Conservation (phyloP, 2,113 vertebrate genomes). For the Aptenodytes patagonicus region DNA sequence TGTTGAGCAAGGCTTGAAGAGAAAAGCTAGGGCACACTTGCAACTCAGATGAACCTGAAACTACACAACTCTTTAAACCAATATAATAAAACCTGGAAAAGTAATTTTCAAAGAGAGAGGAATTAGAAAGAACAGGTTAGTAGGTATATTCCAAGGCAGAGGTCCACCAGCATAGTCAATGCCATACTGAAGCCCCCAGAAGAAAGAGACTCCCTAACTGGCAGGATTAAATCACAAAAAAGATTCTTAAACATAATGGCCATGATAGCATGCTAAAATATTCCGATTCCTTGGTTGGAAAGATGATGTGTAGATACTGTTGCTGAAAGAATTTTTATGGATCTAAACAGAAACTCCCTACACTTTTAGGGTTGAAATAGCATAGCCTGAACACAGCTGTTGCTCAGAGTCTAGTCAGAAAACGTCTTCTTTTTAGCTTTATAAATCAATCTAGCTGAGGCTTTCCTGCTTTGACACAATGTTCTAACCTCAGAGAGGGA, state of each 20-base stretch:
- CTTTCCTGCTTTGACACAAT: background rate
- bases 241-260: background rate
- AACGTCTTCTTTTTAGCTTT: background rate
- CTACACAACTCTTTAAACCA: background rate
- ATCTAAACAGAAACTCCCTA: background rate
- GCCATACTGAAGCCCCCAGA: background rate
- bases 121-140: background rate
- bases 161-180: background rate
- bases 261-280: background rate
- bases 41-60: background rate
- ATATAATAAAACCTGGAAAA: background rate
- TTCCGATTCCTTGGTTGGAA: background rate
- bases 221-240: background rate
- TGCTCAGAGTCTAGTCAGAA: background rate
- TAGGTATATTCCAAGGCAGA: background rate
- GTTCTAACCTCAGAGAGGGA: background rate
- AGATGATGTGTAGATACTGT: background rate
- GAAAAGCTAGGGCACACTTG: background rate
- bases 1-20: fast-evolving
- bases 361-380: background rate
- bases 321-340: background rate
- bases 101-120: background rate
- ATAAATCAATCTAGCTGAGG: background rate
- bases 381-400: background rate
- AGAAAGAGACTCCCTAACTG: background rate